These are phyloP conservation scores for Macheiramphus alcinus DNA, from an alignment of 2,113 vertebrate species.

Conservation along the genomic window DNA sequence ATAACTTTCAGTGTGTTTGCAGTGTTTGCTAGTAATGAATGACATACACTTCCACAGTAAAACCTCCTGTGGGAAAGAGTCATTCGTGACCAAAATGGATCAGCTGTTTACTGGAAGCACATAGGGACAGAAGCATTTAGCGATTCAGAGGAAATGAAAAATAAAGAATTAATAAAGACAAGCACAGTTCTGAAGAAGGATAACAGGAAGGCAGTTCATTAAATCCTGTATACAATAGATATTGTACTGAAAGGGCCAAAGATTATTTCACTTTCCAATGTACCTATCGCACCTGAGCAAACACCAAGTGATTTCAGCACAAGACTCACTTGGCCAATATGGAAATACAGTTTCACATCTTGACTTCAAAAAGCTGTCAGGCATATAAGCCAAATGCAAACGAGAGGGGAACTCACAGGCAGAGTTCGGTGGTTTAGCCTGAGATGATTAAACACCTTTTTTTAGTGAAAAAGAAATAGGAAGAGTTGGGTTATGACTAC, in stretches of 20 bases:
- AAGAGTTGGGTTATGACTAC: neutral
- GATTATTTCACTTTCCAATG: constrained; percentile 17
- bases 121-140: neutral
- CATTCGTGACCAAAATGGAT: neutral
- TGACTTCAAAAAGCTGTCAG: neutral
- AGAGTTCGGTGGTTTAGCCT: neutral
- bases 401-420: neutral
- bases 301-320: neutral
- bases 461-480: neutral
- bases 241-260: neutral
- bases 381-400: neutral
- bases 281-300: neutral
- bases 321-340: neutral
- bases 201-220: constrained; percentile 11
- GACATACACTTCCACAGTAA: neutral
- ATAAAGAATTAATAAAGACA: neutral
- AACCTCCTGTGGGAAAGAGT: neutral
- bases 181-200: neutral
- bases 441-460: neutral
- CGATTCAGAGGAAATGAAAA: neutral
- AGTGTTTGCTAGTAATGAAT: neutral
- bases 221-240: neutral
- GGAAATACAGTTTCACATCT: neutral
- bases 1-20: neutral
- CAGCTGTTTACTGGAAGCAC: neutral